A percentile compares a stretch with the other conserved stretches of the same genome.
These are phyloP conservation scores for Cecropterus lyciades DNA, from an alignment of 1,140 invertebrate genomes.

Conservation along the genomic window DNA sequence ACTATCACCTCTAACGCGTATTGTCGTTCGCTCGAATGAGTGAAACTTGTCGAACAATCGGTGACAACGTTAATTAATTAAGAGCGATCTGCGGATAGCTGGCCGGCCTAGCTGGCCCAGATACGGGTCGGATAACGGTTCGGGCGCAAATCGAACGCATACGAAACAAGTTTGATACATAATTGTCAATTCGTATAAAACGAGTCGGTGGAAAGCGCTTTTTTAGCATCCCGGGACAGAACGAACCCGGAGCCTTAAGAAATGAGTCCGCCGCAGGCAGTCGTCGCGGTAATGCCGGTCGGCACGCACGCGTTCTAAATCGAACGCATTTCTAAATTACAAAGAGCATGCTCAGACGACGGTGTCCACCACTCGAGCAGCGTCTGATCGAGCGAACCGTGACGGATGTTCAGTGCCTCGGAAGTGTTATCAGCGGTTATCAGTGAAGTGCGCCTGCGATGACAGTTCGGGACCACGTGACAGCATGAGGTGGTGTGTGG, in stretches of 20 bases:
- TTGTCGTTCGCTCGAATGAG: constrained; percentile 15
- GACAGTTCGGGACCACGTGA: constrained; percentile 25
- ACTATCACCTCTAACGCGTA: constrained; percentile 5
- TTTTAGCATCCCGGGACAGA: constrained; percentile 42
- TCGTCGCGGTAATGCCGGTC: constrained; percentile 42
- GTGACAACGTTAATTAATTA: constrained; percentile 30
- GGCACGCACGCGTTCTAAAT: constrained; percentile 35
- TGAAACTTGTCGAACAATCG: constrained; percentile 27
- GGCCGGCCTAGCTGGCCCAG: constrained; percentile 21
- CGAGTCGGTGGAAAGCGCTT: constrained; percentile 43
- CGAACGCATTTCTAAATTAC: constrained; percentile 4
- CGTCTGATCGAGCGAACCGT: constrained; percentile 5
- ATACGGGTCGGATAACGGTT: constrained; percentile 43
- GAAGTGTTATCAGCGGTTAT: constrained; percentile 11
- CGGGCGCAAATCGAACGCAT: constrained; percentile 47
- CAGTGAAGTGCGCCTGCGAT: constrained; percentile 21
- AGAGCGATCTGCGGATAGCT: constrained; percentile 26
- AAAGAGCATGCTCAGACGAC: constrained; percentile 13
- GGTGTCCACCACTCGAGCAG: neutral
- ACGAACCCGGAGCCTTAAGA: constrained; percentile 38
- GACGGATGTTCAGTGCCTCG: constrained; percentile 1
- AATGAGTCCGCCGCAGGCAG: constrained; percentile 41
- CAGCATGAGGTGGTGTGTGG: constrained; percentile 58
- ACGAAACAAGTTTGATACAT: constrained; percentile 57
- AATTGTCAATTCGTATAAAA: constrained; percentile 51